Conservation (phyloP, 2,797 vertebrate species). For the Silurus lanzhouensis region DNA sequence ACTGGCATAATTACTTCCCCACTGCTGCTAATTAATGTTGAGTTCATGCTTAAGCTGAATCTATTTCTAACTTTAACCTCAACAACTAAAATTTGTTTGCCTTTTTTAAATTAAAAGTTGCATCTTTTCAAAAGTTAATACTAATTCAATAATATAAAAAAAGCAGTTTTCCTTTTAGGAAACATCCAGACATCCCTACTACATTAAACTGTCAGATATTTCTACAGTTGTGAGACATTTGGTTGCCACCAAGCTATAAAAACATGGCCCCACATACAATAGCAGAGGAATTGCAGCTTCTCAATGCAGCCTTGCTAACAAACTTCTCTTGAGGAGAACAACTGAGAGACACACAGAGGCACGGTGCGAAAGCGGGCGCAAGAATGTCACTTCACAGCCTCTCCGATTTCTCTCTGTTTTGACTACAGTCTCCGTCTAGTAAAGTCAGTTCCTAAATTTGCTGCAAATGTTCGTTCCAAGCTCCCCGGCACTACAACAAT, state of each 20-base stretch:
- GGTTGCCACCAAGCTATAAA: not conserved
- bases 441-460: conserved; percentile 41
- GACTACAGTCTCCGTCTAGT: conserved; percentile 36
- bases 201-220: not conserved
- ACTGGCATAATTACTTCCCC: not conserved
- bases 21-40: not conserved
- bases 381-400: conserved; percentile 39
- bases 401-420: conserved; percentile 27
- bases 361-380: conserved; percentile 6
- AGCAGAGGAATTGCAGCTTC: conserved; percentile 2
- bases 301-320: conserved; percentile 26
- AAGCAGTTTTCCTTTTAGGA: not conserved
- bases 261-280: conserved; percentile 17
- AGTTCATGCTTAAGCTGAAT: not conserved
- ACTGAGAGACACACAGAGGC: conserved; percentile 18
- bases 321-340: conserved; percentile 47
- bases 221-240: not conserved
- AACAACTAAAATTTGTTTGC: not conserved
- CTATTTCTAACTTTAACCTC: not conserved
- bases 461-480: conserved; percentile 37
- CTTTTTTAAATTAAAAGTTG: not conserved
- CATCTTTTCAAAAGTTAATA: not conserved
- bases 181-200: not conserved
- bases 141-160: not conserved
- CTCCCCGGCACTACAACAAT: not conserved